These are phyloP conservation scores for Scylla paramamosain DNA, from an alignment of 1,140 invertebrate genomes.

Conservation along the genomic window DNA sequence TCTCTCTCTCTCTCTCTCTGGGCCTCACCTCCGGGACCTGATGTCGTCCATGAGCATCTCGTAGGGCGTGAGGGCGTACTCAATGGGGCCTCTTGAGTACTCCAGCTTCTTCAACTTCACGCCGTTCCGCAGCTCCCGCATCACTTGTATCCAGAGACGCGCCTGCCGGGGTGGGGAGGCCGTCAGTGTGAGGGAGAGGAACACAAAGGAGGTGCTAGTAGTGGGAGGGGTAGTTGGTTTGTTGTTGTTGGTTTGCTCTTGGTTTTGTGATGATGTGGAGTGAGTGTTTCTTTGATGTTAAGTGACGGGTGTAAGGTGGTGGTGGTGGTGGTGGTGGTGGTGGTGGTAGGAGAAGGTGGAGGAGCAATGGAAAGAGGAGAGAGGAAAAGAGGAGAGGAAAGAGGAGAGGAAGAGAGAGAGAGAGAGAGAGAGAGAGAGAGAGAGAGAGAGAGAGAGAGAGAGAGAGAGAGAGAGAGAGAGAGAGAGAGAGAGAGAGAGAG, in stretches of 20 bases:
- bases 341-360: neutral
- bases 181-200: neutral
- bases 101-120: constrained; percentile 95
- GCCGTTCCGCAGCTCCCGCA: constrained; percentile 90
- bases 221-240: too few species aligned
- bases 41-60: constrained; percentile 99
- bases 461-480: too few species aligned
- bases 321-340: too few species aligned
- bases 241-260: too few species aligned
- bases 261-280: too few species aligned
- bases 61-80: constrained; percentile 97
- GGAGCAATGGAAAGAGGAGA: neutral
- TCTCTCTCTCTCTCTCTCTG: neutral
- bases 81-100: constrained; percentile 80
- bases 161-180: constrained; percentile 84
- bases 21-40: constrained; percentile 83
- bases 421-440: constrained; percentile 30
- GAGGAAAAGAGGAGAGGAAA: neutral
- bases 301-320: too few species aligned
- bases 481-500: too few species aligned
- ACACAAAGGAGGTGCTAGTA: too few species aligned
- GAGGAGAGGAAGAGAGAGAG: neutral
- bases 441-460: neutral
- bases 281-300: too few species aligned
- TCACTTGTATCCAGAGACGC: constrained; percentile 97